Evolutionary conservation across 92 coral and sea anemone species (phyloP).

Genomic region (Muricea muricata): DNA sequence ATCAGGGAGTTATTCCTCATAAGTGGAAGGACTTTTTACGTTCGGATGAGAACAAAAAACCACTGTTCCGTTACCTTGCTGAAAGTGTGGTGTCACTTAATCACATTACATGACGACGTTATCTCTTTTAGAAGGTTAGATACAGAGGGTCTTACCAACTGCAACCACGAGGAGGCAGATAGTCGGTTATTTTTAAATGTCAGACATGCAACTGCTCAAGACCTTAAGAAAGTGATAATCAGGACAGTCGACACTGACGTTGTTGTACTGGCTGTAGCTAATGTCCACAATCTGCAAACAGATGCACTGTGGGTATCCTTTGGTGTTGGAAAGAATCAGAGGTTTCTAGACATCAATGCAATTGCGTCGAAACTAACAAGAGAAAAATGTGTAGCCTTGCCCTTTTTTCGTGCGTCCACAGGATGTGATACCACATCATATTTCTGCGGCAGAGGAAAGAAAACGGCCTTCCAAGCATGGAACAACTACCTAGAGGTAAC

Average conservation of each 20-base stretch:
- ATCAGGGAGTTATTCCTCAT: constrained; percentile 37
- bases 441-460: constrained; percentile 43
- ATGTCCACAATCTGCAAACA: not conserved
- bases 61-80: constrained; percentile 40
- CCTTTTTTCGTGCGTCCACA: not conserved
- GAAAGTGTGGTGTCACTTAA: not conserved
- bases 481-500: constrained; percentile 36
- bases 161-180: constrained; percentile 56
- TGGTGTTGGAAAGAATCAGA: not conserved
- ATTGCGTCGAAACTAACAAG: not conserved
- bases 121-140: not conserved
- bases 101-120: not conserved
- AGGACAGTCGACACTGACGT: constrained; percentile 62
- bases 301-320: not conserved
- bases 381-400: not conserved
- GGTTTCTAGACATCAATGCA: not conserved
- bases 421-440: not conserved
- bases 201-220: no score
- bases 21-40: constrained; percentile 51
- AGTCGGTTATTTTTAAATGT: not conserved
- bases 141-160: not conserved
- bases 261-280: constrained; percentile 36
- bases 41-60: constrained; percentile 42
- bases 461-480: constrained; percentile 44
- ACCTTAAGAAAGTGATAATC: not conserved